These are phyloP conservation scores for Meiosimyza decipiens DNA, from an alignment of 2,888 invertebrate genomes.

Conservation along the genomic window DNA sequence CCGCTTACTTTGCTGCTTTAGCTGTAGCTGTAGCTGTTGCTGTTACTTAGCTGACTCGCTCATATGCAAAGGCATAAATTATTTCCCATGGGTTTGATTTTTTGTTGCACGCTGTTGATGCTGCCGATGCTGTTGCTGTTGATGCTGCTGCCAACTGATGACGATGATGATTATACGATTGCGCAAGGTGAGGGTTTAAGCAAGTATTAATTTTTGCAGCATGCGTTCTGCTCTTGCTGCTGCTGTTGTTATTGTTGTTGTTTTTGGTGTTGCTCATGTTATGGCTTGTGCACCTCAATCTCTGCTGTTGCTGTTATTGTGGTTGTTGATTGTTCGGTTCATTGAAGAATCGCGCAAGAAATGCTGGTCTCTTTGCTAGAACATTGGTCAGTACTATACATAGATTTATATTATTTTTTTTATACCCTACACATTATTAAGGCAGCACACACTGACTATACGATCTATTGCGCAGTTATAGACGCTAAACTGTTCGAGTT, in stretches of 20 bases:
- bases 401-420: conserved; percentile 19
- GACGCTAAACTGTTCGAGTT: too few relatives aligned
- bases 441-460: too few relatives aligned
- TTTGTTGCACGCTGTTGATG: conserved; percentile 27
- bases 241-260: conserved; percentile 38
- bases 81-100: conserved; percentile 58
- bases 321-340: conserved; percentile 49
- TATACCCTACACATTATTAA: neutral
- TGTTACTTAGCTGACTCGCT: conserved; percentile 40
- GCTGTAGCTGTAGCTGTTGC: conserved; percentile 2
- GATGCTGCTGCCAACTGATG: conserved; percentile 32
- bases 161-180: conserved; percentile 55
- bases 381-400: conserved; percentile 32
- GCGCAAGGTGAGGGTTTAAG: conserved; percentile 58
- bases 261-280: conserved; percentile 41
- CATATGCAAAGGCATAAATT: conserved; percentile 59
- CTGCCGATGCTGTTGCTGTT: conserved; percentile 1
- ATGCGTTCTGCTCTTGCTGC: conserved; percentile 26
- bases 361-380: conserved; percentile 49
- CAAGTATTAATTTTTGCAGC: conserved; percentile 51
- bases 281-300: conserved; percentile 15
- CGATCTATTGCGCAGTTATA: too few relatives aligned
- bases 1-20: conserved; percentile 34
- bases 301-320: conserved; percentile 36
- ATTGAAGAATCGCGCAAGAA: conserved; percentile 53